Evolutionary conservation across 1,140 invertebrate genomes (phyloP).

Genomic region (Bilobella aurantiaca): DNA sequence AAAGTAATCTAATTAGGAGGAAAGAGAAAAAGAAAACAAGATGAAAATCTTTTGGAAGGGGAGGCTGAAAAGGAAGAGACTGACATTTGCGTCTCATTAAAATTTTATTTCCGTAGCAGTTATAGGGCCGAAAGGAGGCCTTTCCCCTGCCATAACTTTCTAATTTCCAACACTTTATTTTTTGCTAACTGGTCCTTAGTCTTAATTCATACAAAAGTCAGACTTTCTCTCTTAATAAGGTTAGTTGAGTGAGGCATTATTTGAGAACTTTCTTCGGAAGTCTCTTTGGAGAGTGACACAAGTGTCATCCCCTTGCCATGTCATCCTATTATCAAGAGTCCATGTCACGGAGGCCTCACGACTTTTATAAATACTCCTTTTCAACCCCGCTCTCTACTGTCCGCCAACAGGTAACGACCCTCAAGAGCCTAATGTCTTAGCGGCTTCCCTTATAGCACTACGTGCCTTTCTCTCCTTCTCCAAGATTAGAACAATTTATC

Average conservation of each 20-base stretch:
- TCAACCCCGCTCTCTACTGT: neutral
- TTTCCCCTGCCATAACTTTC: neutral
- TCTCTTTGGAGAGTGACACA: constrained; percentile 2
- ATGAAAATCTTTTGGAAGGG: neutral
- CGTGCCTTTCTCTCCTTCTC: neutral
- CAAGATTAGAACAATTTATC: constrained; percentile 5
- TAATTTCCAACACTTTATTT: neutral
- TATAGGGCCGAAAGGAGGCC: neutral
- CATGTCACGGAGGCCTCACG: neutral
- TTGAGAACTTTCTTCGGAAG: neutral
- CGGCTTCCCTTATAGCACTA: neutral
- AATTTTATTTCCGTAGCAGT: constrained; percentile 15
- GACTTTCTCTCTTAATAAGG: neutral
- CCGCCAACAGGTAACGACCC: neutral
- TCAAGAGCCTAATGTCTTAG: neutral
- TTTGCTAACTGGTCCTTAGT: neutral
- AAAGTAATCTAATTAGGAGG: constrained; percentile 23
- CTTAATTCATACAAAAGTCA: neutral
- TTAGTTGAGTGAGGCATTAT: neutral
- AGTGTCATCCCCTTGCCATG: constrained; percentile 1
- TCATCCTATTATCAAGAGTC: neutral
- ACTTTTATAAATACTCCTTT: neutral
- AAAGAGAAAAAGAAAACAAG: neutral
- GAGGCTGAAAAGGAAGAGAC: neutral
- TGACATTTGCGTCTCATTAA: constrained; percentile 19